Evolutionary conservation across 2,888 invertebrate species (phyloP).

Genomic region (Aspidiotus rigidus): DNA sequence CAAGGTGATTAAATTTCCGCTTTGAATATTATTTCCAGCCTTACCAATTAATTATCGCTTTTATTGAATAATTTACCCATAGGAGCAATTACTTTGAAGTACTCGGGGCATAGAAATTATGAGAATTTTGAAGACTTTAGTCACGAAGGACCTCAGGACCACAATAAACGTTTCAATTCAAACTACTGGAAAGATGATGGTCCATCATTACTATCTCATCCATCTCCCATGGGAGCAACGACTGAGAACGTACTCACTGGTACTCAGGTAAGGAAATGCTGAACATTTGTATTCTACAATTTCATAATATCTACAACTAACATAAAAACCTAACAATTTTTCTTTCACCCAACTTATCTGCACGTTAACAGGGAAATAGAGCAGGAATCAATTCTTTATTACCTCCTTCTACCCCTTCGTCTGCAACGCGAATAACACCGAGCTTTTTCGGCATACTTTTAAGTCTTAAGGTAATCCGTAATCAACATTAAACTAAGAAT

Average conservation of each 20-base stretch:
- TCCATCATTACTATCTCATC: slow-evolving; percentile 1
- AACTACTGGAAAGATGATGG: slow-evolving; percentile 11
- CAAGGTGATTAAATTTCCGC: neutral
- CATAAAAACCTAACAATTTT: neutral
- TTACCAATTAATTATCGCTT: no score
- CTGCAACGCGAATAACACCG: slow-evolving; percentile 27
- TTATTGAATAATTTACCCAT: no score
- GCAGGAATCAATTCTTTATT: slow-evolving; percentile 22
- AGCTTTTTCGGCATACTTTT: slow-evolving; percentile 25
- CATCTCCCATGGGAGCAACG: slow-evolving; percentile 26
- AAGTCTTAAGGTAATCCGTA: slow-evolving; percentile 25
- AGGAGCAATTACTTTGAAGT: slow-evolving; percentile 11
- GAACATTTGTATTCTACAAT: no score
- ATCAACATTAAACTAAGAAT: no score
- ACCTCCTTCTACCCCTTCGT: slow-evolving; percentile 22
- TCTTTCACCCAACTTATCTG: neutral
- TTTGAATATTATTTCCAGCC: neutral
- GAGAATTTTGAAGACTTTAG: slow-evolving; percentile 52
- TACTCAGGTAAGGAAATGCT: slow-evolving; percentile 9
- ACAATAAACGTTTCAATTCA: slow-evolving; percentile 9
- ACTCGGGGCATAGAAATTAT: slow-evolving; percentile 15
- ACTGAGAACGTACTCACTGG: slow-evolving; percentile 6
- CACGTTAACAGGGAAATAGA: slow-evolving; percentile 21
- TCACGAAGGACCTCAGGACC: slow-evolving; percentile 46
- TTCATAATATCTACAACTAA: no score